A percentile compares a stretch with the other conserved stretches of the same genome.
Evolutionary conservation across 2,113 vertebrate genomes (phyloP).

Genomic region (Perognathus longimembris): DNA sequence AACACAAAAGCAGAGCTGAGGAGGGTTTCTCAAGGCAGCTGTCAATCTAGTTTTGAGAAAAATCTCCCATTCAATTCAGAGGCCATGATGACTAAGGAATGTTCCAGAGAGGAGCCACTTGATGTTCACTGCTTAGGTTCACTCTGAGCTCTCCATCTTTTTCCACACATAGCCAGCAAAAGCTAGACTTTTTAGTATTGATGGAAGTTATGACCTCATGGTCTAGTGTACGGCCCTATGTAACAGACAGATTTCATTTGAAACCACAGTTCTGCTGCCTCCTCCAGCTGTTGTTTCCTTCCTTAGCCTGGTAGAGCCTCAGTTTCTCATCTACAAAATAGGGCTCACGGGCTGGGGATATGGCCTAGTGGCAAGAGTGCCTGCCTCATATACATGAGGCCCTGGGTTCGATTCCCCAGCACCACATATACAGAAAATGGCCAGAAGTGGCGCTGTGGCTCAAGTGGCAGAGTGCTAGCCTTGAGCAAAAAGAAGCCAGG

Average conservation of each 20-base stretch:
- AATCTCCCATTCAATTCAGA: neutral
- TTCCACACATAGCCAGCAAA: neutral
- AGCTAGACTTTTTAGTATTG: neutral
- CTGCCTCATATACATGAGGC: no score
- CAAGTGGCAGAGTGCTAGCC: no score
- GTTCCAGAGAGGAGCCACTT: neutral
- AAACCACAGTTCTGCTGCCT: constrained; percentile 24
- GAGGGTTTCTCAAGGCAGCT: neutral
- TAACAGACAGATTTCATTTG: neutral
- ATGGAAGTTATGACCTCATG: neutral
- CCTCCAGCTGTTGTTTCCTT: neutral
- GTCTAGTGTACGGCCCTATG: neutral
- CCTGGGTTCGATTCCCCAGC: no score
- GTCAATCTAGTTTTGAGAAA: neutral
- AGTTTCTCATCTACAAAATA: constrained; percentile 52
- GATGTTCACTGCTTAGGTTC: neutral
- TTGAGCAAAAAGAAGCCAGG: no score
- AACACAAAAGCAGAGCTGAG: neutral
- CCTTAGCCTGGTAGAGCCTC: neutral
- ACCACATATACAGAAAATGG: no score
- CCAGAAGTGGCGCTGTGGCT: no score
- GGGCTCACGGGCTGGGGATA: neutral
- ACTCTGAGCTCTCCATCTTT: neutral
- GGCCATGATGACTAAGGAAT: neutral
- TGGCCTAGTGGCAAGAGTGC: no score